phyloP scores from a whole-genome alignment of 2,888 invertebrate species.

The Drosophila emarginata region DNA sequence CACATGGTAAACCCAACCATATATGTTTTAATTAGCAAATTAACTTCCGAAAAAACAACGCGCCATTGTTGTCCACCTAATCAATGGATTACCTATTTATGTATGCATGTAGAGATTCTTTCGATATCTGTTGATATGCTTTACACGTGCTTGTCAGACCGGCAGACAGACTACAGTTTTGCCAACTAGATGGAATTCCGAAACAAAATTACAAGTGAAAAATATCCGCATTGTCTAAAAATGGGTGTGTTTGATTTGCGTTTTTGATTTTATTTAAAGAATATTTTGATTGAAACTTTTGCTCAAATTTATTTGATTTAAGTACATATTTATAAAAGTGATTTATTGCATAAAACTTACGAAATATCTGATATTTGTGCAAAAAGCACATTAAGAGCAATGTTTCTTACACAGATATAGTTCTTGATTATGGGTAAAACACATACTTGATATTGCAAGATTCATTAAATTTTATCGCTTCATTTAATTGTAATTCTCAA shows the following conservation, averaged over 20 bases:
- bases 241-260: background rate
- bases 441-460: too few relatives aligned
- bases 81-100: slow-evolving; percentile 33
- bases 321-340: too few relatives aligned
- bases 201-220: slow-evolving; percentile 10
- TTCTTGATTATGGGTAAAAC: too few relatives aligned
- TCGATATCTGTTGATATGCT: slow-evolving; percentile 54
- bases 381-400: too few relatives aligned
- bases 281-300: background rate
- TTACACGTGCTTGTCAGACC: slow-evolving; percentile 52
- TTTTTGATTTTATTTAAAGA: background rate
- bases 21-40: slow-evolving; percentile 60
- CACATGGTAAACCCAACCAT: background rate
- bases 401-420: too few relatives aligned
- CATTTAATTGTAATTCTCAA: too few relatives aligned
- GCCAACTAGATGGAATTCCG: slow-evolving; percentile 43
- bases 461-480: too few relatives aligned
- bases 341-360: too few relatives aligned
- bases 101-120: slow-evolving; percentile 50
- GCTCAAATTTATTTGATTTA: too few relatives aligned
- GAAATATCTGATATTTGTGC: too few relatives aligned
- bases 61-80: slow-evolving; percentile 11
- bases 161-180: background rate
- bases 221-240: slow-evolving; percentile 8
- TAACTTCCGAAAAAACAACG: slow-evolving; percentile 54